phyloP scores from a whole-genome alignment of 1,140 invertebrate species.

The Ridgeia piscesae region DNA sequence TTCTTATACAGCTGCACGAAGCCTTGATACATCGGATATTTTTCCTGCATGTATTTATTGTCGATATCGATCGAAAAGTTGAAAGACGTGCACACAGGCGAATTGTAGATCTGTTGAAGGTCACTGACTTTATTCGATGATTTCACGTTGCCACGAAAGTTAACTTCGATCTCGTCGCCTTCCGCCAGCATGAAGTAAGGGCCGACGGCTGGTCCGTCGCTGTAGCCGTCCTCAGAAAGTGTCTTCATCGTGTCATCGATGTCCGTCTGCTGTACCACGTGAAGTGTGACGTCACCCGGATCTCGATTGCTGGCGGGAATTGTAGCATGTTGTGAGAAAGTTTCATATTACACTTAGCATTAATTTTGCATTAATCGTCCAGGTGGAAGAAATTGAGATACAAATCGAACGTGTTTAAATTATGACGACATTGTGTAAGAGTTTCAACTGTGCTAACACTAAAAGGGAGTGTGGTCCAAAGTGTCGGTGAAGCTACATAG shows the following conservation, averaged over 20 bases:
- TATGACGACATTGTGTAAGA: too few relatives aligned
- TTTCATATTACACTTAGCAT: neutral
- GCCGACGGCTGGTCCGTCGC: conserved; percentile 41
- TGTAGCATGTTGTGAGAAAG: neutral
- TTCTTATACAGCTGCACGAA: conserved; percentile 18
- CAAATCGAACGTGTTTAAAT: too few relatives aligned
- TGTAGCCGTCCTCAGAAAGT: conserved; percentile 41
- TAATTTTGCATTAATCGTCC: neutral
- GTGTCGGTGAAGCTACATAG: too few relatives aligned
- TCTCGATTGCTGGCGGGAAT: neutral
- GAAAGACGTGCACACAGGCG: neutral
- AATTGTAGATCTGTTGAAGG: neutral
- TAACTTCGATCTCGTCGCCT: conserved; percentile 45
- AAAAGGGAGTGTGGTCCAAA: too few relatives aligned
- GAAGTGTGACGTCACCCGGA: neutral
- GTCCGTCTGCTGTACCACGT: neutral
- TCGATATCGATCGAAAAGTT: neutral
- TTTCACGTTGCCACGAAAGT: conserved; percentile 47
- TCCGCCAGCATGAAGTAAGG: conserved; percentile 33
- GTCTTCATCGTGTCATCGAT: conserved; percentile 33
- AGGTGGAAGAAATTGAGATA: too few relatives aligned
- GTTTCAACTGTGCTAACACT: too few relatives aligned
- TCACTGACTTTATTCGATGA: neutral
- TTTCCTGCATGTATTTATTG: neutral
- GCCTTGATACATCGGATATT: conserved; percentile 38